Conservation (phyloP, 2,888 invertebrate genomes). For the Elegia similella region DNA sequence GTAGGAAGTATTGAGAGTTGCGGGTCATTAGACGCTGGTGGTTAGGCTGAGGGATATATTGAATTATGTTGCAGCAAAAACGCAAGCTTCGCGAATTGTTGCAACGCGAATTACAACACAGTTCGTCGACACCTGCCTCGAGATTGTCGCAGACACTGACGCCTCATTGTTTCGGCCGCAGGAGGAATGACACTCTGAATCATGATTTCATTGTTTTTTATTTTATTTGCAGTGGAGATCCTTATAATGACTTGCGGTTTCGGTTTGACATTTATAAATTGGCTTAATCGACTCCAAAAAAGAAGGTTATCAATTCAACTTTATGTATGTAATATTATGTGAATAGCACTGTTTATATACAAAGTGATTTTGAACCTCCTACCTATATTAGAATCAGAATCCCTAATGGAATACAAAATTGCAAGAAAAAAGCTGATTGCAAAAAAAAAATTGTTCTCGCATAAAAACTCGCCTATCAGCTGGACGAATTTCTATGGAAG, state of each 20-base stretch:
- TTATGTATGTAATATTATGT: no score
- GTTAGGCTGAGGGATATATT: conserved; percentile 37
- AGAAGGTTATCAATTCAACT: no score
- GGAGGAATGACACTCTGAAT: conserved; percentile 16
- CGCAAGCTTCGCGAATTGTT: conserved; percentile 42
- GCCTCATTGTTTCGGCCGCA: not conserved
- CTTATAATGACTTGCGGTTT: not conserved
- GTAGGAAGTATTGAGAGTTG: not conserved
- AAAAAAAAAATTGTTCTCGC: no score
- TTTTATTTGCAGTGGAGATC: not conserved
- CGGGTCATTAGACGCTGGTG: not conserved
- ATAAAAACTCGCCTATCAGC: no score
- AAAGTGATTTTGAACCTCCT: no score
- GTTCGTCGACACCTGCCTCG: conserved; percentile 49
- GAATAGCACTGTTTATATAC: no score
- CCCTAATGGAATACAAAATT: no score
- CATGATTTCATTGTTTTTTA: conserved; percentile 1
- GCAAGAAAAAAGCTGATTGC: no score
- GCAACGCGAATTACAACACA: conserved; percentile 48
- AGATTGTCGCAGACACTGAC: conserved; percentile 31
- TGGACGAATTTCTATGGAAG: no score
- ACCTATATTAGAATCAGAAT: no score
- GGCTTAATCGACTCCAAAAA: no score
- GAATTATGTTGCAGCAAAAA: conserved; percentile 56
- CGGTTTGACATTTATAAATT: no score